Base-by-base conservation (phyloP, 2,113 vertebrate genomes). In the Ictidomys tridecemlineatus region DNA sequence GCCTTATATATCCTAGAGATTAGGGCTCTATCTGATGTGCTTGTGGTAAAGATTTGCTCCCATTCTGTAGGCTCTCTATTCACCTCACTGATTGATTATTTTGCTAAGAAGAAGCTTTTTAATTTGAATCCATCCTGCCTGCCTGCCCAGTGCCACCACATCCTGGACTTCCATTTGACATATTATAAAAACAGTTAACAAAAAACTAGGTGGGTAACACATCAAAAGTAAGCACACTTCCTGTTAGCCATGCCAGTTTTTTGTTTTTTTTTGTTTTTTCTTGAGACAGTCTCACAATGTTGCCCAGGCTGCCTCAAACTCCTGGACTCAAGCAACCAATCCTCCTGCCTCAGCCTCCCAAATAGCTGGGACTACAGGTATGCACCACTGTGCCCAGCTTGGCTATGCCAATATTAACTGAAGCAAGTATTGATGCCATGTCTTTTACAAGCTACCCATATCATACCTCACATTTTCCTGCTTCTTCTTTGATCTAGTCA, bases 361-460 rank as follows among this genome's bases (percentile, higher is more conserved):
- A 70, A 30, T n/a, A 70, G 67, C 67, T n/a, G 67, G 67, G 67
- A n/a, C 34, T 70, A 70, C 16, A n/a, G 67, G 67, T 70, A 6
- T 17, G 32, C 14, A 34, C 32, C 34, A 70, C 67, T n/a, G 67
- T 17, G 16, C 16, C 20, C 65, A 14, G 32, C 65, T 73, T 37
- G 39, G 74, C 18, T n/a, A 56, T 78, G 39, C 6, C 48, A 72
- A 28, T 84, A 87, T 78, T 73, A 90, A 87, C 3, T 69, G 39
- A 94, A 90, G 61, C 24, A 84, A 5, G 26, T n/a, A 51, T 0
- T 20, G 56, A 93, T 61, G 63, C 37, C 13, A 42, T 42, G 73
- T 56, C 73, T 96, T 69, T 85, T 70, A 84, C 51, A 77, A 91
- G 69, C 45, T 87, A 83, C n/a, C 22, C 42, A 85, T 79, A 84